A percentile compares a stretch with the other conserved stretches of the same genome.
phyloP scores from a whole-genome alignment of 2,113 vertebrate species.

The Girardinichthys multiradiatus region DNA sequence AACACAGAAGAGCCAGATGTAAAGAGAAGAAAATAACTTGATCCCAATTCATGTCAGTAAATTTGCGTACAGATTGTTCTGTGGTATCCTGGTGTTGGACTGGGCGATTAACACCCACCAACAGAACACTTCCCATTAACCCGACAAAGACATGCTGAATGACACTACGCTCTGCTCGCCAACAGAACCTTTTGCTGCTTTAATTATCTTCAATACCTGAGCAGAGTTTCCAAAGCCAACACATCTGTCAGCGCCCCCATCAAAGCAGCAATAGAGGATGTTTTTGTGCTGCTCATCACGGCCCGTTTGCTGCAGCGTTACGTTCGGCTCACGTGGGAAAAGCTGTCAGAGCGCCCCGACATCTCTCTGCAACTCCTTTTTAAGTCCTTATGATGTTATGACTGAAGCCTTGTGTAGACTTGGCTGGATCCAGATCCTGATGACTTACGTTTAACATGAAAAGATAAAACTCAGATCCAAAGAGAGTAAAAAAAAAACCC shows the following conservation, averaged over 20 bases:
- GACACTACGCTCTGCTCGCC: slow-evolving; percentile 11
- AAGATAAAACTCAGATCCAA: slow-evolving; percentile 6
- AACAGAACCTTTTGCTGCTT: slow-evolving; percentile 10
- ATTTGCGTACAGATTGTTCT: slow-evolving; percentile 40
- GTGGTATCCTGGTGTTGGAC: slow-evolving; percentile 55
- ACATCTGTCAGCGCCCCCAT: slow-evolving; percentile 25
- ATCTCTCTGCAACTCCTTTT: slow-evolving; percentile 37
- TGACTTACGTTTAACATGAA: slow-evolving; percentile 19
- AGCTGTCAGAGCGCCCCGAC: slow-evolving; percentile 27
- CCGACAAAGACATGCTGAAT: slow-evolving; percentile 31
- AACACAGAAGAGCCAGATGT: slow-evolving; percentile 8
- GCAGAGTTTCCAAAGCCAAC: slow-evolving; percentile 15
- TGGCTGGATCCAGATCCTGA: neutral
- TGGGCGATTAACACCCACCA: slow-evolving; percentile 52
- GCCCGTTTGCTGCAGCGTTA: slow-evolving; percentile 18
- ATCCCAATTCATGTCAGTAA: slow-evolving; percentile 32
- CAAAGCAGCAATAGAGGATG: slow-evolving; percentile 21
- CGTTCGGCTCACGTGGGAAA: slow-evolving; percentile 21
- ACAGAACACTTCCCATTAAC: slow-evolving; percentile 38
- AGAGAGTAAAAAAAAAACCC: neutral
- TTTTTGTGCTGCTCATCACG: neutral
- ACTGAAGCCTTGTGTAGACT: slow-evolving; percentile 31
- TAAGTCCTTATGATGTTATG: slow-evolving; percentile 36
- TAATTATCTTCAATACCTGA: slow-evolving; percentile 38
- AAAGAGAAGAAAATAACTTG: slow-evolving; percentile 10